Evolutionary conservation across 2,888 invertebrate genomes (phyloP), one percentile per base, ranked within the genome.

Genomic region (Dastarcus helophoroides): DNA sequence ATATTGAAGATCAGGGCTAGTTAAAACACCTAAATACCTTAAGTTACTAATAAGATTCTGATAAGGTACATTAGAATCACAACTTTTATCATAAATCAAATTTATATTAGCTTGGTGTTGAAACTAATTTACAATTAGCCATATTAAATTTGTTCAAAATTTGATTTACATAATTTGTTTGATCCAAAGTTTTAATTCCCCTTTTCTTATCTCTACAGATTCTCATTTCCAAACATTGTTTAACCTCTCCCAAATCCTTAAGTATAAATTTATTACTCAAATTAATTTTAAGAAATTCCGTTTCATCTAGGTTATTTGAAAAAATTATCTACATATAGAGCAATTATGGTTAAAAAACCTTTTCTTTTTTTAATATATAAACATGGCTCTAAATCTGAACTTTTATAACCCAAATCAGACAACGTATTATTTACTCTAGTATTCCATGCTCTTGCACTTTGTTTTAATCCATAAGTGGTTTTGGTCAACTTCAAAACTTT

Each of bases 191-290:
- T 21, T 44, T 38, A 6, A 19, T 8, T 16, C 26, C 22, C 12
- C 35, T 31, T 10, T 39, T 21, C 17, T 37, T 32, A 28, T 41
- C 36, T 9, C 24, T 34, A 5, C 16, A 31, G 14, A 46, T 33
- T 25, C 33, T 17, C 32, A 46, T 43, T 2, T 47, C 46, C 13
- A 47, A 32, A 37, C 36, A 40, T 10, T 42, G 29, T 29, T 37
- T 40, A 12, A 23, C 23, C 13, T 40, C 24, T 7, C 43, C 43
- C 25, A 47, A 37, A 32, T 43, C 39, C 34, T 46, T 46, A 9
- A 45, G 37, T 32, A 38, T 39, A 40, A 46, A 47, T 8, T 31
- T 34, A 14, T 19, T 10, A 25, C 31, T 28, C 16, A 48, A 37
- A 12, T 40, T 11, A 5, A 14, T n/a, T n/a, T n/a, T n/a, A n/a